Conservation (phyloP, 2,888 invertebrate genomes). For the Helleia helle region DNA sequence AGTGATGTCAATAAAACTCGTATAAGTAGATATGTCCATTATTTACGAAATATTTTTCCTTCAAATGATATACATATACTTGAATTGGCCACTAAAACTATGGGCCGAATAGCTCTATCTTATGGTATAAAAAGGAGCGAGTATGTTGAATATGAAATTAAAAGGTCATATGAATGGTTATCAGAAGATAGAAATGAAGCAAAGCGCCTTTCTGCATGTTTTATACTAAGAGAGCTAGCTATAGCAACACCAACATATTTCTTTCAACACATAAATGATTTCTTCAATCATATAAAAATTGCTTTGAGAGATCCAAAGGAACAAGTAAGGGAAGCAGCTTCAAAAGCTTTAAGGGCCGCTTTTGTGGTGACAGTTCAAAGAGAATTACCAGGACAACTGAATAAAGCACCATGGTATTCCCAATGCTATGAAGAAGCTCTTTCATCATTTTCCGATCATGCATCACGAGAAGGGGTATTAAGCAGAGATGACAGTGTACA, state of each 20-base stretch:
- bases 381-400: constrained; percentile 91
- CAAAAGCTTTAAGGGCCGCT: constrained; percentile 93
- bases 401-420: constrained; percentile 92
- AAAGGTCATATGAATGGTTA: constrained; percentile 95
- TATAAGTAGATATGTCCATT: constrained; percentile 92
- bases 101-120: constrained; percentile 90
- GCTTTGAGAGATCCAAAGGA: constrained; percentile 94
- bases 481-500: constrained; percentile 93
- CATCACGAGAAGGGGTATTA: constrained; percentile 74
- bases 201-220: constrained; percentile 91
- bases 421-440: constrained; percentile 93
- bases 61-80: constrained; percentile 91
- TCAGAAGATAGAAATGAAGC: constrained; percentile 92
- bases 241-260: constrained; percentile 98
- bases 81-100: constrained; percentile 95
- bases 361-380: constrained; percentile 95
- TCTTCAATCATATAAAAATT: constrained; percentile 93
- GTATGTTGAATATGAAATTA: constrained; percentile 96
- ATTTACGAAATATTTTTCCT: constrained; percentile 90
- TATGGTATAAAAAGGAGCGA: constrained; percentile 95
- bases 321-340: constrained; percentile 91
- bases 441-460: constrained; percentile 80
- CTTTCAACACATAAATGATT: constrained; percentile 91
- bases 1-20: constrained; percentile 91
- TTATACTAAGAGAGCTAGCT: constrained; percentile 93